Conservation (phyloP, 2,888 invertebrate species). For the Oligia latruncula region DNA sequence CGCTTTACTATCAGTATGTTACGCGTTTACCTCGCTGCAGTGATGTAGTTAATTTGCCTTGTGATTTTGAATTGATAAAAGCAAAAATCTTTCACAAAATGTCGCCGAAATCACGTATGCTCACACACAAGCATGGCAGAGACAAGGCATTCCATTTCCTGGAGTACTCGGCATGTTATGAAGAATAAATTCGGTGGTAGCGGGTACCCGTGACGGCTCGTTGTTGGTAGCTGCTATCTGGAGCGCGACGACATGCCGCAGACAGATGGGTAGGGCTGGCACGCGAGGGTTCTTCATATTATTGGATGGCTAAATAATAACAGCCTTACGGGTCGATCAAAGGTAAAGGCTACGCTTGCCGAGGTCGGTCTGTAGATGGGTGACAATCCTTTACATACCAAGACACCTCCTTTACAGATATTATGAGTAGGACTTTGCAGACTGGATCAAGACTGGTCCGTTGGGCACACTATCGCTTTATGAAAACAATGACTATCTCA, state of each 20-base stretch:
- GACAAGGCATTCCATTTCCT: constrained; percentile 49
- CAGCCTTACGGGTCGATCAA: background rate
- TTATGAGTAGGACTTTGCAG: too few species aligned
- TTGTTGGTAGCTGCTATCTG: constrained; percentile 29
- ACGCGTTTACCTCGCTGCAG: background rate
- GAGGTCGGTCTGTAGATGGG: background rate
- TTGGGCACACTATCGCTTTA: too few species aligned
- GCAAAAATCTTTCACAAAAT: background rate
- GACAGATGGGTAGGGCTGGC: constrained; percentile 45
- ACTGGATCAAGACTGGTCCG: too few species aligned
- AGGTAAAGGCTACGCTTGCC: background rate
- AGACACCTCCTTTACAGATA: background rate
- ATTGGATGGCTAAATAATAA: background rate
- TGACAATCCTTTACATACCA: background rate
- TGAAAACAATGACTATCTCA: too few species aligned
- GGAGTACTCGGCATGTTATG: constrained; percentile 19
- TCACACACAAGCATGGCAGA: constrained; percentile 12
- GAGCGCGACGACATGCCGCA: constrained; percentile 49
- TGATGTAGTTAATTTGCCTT: background rate
- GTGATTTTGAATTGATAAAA: background rate
- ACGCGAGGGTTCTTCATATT: background rate
- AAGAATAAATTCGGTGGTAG: constrained; percentile 48
- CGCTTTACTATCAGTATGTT: too few species aligned
- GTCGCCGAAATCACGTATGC: constrained; percentile 29
- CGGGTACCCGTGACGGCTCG: constrained; percentile 39